A percentile compares a stretch with the other conserved stretches of the same genome.
Conservation (phyloP, 2,888 invertebrate genomes). For the Agrotis clavis region DNA sequence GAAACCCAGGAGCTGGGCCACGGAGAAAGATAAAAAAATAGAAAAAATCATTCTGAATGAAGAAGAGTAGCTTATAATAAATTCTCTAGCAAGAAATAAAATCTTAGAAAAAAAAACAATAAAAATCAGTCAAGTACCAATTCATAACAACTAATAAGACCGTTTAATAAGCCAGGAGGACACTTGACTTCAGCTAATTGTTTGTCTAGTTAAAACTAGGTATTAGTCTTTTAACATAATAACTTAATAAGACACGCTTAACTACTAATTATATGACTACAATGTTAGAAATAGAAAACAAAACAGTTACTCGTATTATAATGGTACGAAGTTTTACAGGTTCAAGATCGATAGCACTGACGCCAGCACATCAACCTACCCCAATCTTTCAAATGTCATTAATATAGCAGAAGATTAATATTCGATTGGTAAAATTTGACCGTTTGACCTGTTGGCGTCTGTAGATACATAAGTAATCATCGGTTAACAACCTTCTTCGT, state of each 20-base stretch:
- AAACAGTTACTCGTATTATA: constrained; percentile 16
- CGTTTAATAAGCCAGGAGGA: neutral
- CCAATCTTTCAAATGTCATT: no score
- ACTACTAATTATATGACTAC: constrained; percentile 6
- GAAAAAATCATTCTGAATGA: neutral
- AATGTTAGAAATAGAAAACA: constrained; percentile 6
- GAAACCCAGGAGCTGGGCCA: neutral
- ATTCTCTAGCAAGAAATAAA: no score
- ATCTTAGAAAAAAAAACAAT: neutral
- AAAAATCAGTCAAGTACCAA: neutral
- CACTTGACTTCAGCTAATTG: neutral
- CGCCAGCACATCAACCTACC: no score
- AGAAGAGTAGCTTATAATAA: neutral
- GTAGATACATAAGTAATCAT: neutral
- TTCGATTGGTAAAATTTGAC: no score
- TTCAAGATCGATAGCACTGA: neutral
- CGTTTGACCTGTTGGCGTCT: no score
- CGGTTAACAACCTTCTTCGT: constrained; percentile 16
- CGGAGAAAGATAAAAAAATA: neutral
- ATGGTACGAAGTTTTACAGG: neutral
- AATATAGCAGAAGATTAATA: no score
- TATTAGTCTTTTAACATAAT: constrained; percentile 1
- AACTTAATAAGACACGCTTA: neutral
- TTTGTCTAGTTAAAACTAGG: neutral
- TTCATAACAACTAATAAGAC: neutral